A percentile compares a stretch with the other conserved stretches of the same genome.
phyloP scores from a whole-genome alignment of 2,888 invertebrate species.

The Drosophila mayaguana region DNA sequence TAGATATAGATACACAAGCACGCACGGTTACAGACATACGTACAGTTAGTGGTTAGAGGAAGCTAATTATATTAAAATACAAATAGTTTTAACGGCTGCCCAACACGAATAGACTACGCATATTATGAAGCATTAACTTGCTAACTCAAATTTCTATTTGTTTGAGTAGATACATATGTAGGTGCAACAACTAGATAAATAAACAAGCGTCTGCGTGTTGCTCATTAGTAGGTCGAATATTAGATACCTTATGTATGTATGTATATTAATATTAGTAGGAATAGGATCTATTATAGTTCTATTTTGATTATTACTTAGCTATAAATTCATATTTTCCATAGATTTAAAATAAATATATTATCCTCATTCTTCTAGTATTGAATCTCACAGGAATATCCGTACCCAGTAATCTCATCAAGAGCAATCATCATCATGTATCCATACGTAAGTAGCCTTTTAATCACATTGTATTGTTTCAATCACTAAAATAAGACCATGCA shows the following conservation, averaged over 20 bases:
- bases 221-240: neutral
- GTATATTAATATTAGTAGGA: neutral
- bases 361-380: slow-evolving; percentile 52
- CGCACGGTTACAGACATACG: no score
- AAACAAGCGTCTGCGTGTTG: neutral
- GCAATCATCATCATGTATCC: slow-evolving; percentile 54
- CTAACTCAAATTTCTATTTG: slow-evolving; percentile 2
- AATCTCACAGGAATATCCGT: slow-evolving; percentile 59
- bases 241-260: neutral
- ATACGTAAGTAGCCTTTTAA: slow-evolving; percentile 58
- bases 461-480: no score
- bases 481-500: no score
- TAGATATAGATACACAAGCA: neutral
- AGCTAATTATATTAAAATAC: slow-evolving; percentile 31
- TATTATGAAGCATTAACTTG: neutral
- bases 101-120: neutral
- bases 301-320: neutral
- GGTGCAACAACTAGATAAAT: slow-evolving; percentile 14
- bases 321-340: neutral
- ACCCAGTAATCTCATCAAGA: slow-evolving; percentile 49
- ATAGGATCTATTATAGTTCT: neutral
- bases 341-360: neutral
- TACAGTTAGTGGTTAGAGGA: neutral
- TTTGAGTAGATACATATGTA: slow-evolving; percentile 11
- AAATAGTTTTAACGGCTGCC: neutral